Evolutionary conservation across 2,888 invertebrate species (phyloP), one percentile per base, ranked within the genome.

Genomic region (Lottia gigantea): DNA sequence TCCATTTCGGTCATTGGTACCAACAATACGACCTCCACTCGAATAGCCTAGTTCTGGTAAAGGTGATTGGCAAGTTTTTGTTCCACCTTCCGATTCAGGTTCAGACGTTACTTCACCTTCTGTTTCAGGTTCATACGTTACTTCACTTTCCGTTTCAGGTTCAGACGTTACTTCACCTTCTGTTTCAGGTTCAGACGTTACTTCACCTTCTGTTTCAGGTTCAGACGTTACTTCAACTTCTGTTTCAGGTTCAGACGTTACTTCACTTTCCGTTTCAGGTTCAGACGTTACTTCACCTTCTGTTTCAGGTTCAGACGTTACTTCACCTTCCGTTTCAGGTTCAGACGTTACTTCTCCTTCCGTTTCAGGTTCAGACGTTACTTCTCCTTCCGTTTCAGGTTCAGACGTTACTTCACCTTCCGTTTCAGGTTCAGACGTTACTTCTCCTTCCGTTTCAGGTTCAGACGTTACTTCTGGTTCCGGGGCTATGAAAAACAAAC

Each of bases 71-170:
- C n/a, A n/a, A 0, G 86, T 79, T 64, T 79, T 78, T 0, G 91
- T 87, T 90, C 74, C 78, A 73, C 76, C 64, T 83, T 80, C 68
- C 46, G 72, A 40, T 84, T 89, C 88, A 1, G 89, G 85, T 78
- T 87, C 69, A 11, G 49, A 19, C 15, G 15, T n/a, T 6, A n/a
- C 16, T 15, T 14, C 49, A n/a, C 19, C 66, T 69, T 62, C 46
- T 16, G 72, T 19, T 47, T 62, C 71, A 14, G 68, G 23, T 66
- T 62, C 73, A n/a, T 77, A 68, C 71, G 71, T 68, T n/a, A 74
- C 14, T 0, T 62, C 67, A 16, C 49, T 46, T 61, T 46, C 64
- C 47, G 70, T 65, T 62, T 68, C 70, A n/a, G 71, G 46, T 31
- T 64, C 66, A 16, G 62, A 8, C 12, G 23, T 19, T 45, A 47